Conservation (phyloP, 2,113 vertebrate species). For the Scalopus aquaticus region DNA sequence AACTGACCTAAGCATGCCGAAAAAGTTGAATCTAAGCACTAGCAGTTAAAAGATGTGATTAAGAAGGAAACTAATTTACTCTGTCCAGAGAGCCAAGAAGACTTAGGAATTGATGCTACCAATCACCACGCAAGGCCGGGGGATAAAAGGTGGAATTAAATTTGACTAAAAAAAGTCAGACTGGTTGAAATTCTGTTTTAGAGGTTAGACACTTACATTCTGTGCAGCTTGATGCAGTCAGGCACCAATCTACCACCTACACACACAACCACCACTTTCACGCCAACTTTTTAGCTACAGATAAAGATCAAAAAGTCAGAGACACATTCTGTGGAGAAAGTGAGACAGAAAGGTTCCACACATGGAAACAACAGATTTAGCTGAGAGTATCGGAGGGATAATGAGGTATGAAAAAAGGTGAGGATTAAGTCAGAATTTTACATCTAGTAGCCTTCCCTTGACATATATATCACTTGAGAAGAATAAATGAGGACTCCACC, state of each 20-base stretch:
- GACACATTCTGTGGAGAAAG: not conserved
- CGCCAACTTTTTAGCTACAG: not conserved
- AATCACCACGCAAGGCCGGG: not conserved
- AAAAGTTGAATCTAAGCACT: not conserved
- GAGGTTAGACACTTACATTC: not conserved
- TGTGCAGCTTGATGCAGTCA: not conserved
- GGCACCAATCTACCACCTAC: not conserved
- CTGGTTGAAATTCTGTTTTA: not conserved
- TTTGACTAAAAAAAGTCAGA: not conserved
- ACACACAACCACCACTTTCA: not conserved
- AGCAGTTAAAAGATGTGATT: not conserved
- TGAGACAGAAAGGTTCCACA: not conserved
- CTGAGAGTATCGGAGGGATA: not conserved
- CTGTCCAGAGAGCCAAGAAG: not conserved
- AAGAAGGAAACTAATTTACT: not conserved
- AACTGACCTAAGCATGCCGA: not conserved
- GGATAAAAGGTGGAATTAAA: not conserved
- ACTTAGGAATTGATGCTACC: not conserved
- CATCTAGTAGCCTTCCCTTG: not conserved
- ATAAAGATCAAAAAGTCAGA: not conserved
- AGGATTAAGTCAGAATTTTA: not conserved
- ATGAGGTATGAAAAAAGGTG: not conserved
- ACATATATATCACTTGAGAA: not conserved
- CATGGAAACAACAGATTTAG: not conserved
- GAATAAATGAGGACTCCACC: not conserved